A percentile compares a stretch with the other conserved stretches of the same genome.
phyloP scores from a whole-genome alignment of 2,113 vertebrate genomes.

The Oreochromis niloticus region DNA sequence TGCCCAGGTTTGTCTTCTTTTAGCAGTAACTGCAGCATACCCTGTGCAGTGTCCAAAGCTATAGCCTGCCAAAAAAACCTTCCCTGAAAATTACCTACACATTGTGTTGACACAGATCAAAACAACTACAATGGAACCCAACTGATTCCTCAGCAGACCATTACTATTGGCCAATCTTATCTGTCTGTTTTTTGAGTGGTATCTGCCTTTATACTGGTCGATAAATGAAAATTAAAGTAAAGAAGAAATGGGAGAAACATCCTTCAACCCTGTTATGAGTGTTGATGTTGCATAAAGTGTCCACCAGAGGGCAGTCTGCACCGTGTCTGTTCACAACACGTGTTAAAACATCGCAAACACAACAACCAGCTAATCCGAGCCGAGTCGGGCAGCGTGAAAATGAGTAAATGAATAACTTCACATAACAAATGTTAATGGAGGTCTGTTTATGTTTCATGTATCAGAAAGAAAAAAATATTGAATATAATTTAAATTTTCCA shows the following conservation, averaged over 20 bases:
- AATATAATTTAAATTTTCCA: not conserved
- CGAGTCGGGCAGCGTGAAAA: not conserved
- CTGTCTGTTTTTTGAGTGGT: fast-evolving
- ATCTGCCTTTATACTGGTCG: not conserved
- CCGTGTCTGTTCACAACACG: not conserved
- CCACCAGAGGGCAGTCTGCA: not conserved
- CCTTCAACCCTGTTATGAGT: not conserved
- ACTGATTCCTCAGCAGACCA: not conserved
- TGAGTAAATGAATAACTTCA: not conserved
- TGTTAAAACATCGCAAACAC: not conserved
- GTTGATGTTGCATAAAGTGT: not conserved
- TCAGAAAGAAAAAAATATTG: not conserved
- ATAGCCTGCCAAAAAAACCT: not conserved
- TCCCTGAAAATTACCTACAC: not conserved
- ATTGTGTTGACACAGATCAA: not conserved
- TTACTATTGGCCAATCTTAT: not conserved
- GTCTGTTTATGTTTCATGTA: not conserved
- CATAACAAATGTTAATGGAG: not conserved
- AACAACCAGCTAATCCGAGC: not conserved
- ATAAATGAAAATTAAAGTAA: not conserved
- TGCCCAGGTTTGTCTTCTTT: not conserved
- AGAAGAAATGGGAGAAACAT: not conserved
- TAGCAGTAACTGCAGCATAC: not conserved
- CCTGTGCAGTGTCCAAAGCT: not conserved
- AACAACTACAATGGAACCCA: not conserved